Percentiles rank a stretch among this genome's conserved stretches.
These are phyloP conservation scores for Bradynema listronoti DNA, from an alignment of 1,140 invertebrate species.

Conservation along the genomic window DNA sequence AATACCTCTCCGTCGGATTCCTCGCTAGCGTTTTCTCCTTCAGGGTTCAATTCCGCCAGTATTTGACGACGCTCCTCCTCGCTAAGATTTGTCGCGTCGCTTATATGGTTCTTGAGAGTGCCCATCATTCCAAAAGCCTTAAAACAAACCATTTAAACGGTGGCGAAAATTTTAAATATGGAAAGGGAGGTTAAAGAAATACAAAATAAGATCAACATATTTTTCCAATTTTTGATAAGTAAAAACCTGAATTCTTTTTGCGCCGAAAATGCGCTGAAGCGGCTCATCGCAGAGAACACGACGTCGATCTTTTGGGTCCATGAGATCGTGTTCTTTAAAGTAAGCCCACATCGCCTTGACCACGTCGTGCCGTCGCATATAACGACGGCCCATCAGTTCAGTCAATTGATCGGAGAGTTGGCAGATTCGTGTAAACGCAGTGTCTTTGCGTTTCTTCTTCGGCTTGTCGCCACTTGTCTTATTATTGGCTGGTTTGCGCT, in stretches of 20 bases:
- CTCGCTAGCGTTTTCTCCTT: too few relatives aligned
- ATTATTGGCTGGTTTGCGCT: neutral
- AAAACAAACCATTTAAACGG: neutral
- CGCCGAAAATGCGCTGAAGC: slow-evolving; percentile 11
- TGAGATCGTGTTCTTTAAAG: slow-evolving; percentile 24
- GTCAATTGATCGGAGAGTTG: slow-evolving; percentile 27
- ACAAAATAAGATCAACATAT: neutral
- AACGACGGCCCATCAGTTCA: slow-evolving; percentile 13
- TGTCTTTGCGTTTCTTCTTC: neutral
- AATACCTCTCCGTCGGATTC: too few relatives aligned
- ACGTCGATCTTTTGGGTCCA: slow-evolving; percentile 33
- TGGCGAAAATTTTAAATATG: neutral
- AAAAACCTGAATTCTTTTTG: slow-evolving; percentile 11
- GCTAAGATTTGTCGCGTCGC: neutral
- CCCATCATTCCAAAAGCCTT: slow-evolving; percentile 8
- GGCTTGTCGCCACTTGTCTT: neutral
- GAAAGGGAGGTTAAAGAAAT: neutral
- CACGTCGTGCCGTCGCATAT: slow-evolving; percentile 29
- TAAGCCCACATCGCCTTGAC: slow-evolving; percentile 37
- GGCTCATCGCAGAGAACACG: slow-evolving; percentile 30
- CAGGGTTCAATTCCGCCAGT: too few relatives aligned
- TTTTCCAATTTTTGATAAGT: neutral
- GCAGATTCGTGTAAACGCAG: slow-evolving; percentile 10
- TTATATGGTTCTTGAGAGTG: neutral
- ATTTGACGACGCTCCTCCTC: too few relatives aligned